Percentiles rank a stretch among this genome's conserved stretches.
Evolutionary conservation across 2,113 vertebrate genomes (phyloP).

Genomic region (Campylomormyrus numenius): DNA sequence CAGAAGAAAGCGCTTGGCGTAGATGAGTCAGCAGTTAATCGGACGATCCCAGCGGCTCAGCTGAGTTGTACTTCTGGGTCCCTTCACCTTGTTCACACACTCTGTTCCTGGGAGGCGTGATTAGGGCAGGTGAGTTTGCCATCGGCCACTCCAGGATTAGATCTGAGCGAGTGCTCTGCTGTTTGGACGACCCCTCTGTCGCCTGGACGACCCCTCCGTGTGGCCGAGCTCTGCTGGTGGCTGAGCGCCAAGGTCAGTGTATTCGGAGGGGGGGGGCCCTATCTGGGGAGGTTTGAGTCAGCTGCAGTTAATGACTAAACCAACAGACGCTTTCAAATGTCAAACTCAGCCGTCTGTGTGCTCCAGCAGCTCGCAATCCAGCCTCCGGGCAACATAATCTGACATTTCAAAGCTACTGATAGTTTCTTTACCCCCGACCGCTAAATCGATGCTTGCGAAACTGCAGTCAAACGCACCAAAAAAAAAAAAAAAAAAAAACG

Average conservation of each 20-base stretch:
- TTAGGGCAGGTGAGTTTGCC: not conserved
- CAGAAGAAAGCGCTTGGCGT: not conserved
- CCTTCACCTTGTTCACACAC: not conserved
- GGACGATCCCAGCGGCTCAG: not conserved
- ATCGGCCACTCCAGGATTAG: not conserved
- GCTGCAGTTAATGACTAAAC: slow-evolving; percentile 15
- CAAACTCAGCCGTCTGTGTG: slow-evolving; percentile 2
- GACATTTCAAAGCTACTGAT: slow-evolving; percentile 20
- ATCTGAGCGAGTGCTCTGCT: not conserved
- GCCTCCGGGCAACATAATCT: not conserved
- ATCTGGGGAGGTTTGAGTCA: slow-evolving; percentile 1
- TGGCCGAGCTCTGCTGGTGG: not conserved
- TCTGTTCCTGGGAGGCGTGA: not conserved
- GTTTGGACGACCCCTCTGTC: not conserved
- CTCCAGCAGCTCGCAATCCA: not conserved
- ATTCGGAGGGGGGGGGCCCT: not conserved
- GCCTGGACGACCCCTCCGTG: not conserved
- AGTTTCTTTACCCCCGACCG: slow-evolving; percentile 15
- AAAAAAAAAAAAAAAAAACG: not conserved
- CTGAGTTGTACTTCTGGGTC: not conserved
- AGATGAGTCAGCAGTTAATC: not conserved
- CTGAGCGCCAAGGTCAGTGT: not conserved
- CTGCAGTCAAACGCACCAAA: slow-evolving; percentile 18
- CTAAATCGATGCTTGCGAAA: slow-evolving; percentile 11
- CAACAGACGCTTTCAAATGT: slow-evolving; percentile 24